phyloP scores from a whole-genome alignment of 1,140 invertebrate genomes.

The Araneus ventricosus region DNA sequence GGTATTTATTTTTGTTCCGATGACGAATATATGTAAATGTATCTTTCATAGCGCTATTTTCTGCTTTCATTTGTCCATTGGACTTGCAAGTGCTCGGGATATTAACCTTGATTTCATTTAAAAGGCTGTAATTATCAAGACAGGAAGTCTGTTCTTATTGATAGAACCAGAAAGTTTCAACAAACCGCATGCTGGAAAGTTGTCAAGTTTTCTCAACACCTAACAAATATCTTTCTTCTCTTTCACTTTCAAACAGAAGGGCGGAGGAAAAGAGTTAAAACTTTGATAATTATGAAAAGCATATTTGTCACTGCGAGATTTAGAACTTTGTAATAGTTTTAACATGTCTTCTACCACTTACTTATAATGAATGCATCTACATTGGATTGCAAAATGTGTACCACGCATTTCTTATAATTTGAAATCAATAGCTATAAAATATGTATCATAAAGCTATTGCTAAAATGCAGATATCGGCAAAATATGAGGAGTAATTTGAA shows the following conservation, averaged over 20 bases:
- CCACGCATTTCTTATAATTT: too few relatives aligned
- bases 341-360: too few relatives aligned
- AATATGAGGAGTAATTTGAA: too few relatives aligned
- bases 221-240: neutral
- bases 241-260: neutral
- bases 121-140: constrained; percentile 10
- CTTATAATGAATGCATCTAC: too few relatives aligned
- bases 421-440: too few relatives aligned
- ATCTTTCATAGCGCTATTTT: neutral
- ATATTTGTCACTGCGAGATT: too few relatives aligned
- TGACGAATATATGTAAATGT: neutral
- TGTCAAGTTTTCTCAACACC: neutral
- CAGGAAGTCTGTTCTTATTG: constrained; percentile 6
- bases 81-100: neutral
- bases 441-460: too few relatives aligned
- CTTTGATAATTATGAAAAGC: neutral
- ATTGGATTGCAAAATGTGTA: too few relatives aligned
- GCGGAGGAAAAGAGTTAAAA: neutral
- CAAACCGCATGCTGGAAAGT: neutral
- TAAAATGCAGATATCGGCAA: too few relatives aligned
- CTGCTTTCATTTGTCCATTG: neutral
- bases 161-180: neutral
- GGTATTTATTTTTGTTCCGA: neutral
- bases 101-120: constrained; percentile 34
- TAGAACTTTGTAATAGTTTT: too few relatives aligned